Evolutionary conservation across 2,888 invertebrate species (phyloP), one percentile per base, ranked within the genome.

Genomic region (Scaptomyza caliginosa): DNA sequence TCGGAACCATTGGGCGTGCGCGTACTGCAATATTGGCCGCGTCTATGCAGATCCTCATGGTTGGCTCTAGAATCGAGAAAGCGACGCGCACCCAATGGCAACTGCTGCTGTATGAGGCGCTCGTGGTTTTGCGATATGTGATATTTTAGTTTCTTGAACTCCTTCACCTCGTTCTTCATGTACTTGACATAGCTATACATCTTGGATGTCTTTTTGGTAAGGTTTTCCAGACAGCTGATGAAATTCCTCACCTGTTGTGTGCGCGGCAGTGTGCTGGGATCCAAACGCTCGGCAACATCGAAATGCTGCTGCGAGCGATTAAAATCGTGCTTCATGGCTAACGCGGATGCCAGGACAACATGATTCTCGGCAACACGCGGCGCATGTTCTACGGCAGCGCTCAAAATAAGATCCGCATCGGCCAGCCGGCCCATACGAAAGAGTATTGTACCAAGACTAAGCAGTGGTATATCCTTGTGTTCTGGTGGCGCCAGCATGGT

Each of bases 161-260:
- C 90, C 50, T 84, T 89, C 4, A 91, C 88, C 69, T 91, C 89
- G 52, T 85, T 89, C 49, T 89, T 89, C 72, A 91, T 90, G 58
- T 89, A 90, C 62, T 91, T 90, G n/a, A 90, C 89, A 54, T 90
- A 90, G 66, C 91, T 90, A 50, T 90, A 89, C 81, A 90, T 89
- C 60, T 90, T 88, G 3, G 89, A 81, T 10, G 89, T 89, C 62
- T 90, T 89, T 56, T 87, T 87, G 16, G 89, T 89, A 6, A 90
- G 77, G 50, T 89, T 90, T 52, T 91, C 90, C 42, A 91, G 54
- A 48, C 90, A 91, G 7, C 76, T 78, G 2, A 91, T 89, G 50
- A 90, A 90, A 32, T 90, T 89, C 4, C 89, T 87, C 21, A 91
- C 77, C 55, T 89, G 88, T 24, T 88, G 77, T 0, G 90, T 88